These are phyloP conservation scores for Platerodrilus igneus DNA, from an alignment of 2,888 invertebrate genomes.

Conservation along the genomic window DNA sequence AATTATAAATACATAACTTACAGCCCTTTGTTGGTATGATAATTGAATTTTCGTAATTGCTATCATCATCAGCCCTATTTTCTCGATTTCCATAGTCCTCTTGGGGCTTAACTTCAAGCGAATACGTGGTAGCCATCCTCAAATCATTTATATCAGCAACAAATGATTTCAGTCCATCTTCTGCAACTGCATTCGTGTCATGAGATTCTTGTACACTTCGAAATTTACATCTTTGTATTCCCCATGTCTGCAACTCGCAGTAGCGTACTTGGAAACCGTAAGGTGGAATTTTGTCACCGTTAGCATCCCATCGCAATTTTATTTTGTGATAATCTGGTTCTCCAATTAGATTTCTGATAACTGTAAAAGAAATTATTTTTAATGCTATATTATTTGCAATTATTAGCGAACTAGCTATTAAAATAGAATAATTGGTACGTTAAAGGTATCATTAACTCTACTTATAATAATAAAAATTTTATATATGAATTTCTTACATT, in stretches of 20 bases:
- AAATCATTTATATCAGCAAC: constrained; percentile 63
- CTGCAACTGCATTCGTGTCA: constrained; percentile 25
- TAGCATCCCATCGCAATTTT: constrained; percentile 60
- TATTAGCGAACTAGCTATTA: background rate
- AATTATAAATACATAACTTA: constrained; percentile 52
- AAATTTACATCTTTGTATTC: constrained; percentile 68
- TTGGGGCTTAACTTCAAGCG: constrained; percentile 67
- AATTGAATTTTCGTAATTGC: constrained; percentile 60
- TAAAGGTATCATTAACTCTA: too few species aligned
- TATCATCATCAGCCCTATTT: constrained; percentile 45
- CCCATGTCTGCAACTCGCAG: constrained; percentile 77
- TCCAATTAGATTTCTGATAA: constrained; percentile 58
- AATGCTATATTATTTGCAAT: background rate
- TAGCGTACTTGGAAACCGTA: constrained; percentile 67
- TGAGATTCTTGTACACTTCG: constrained; percentile 38
- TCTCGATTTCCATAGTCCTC: constrained; percentile 46
- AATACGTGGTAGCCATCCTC: constrained; percentile 78
- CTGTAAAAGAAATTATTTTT: constrained; percentile 44
- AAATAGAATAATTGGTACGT: too few species aligned
- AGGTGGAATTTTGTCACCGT: constrained; percentile 47
- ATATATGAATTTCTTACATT: too few species aligned
- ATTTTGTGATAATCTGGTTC: constrained; percentile 65
- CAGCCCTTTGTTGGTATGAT: constrained; percentile 80
- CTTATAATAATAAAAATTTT: too few species aligned
- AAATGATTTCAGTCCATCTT: constrained; percentile 49